Percentiles rank a stretch among this genome's conserved stretches.
These are phyloP conservation scores for Gryllus longicercus DNA, from an alignment of 2,888 invertebrate species.

Conservation along the genomic window DNA sequence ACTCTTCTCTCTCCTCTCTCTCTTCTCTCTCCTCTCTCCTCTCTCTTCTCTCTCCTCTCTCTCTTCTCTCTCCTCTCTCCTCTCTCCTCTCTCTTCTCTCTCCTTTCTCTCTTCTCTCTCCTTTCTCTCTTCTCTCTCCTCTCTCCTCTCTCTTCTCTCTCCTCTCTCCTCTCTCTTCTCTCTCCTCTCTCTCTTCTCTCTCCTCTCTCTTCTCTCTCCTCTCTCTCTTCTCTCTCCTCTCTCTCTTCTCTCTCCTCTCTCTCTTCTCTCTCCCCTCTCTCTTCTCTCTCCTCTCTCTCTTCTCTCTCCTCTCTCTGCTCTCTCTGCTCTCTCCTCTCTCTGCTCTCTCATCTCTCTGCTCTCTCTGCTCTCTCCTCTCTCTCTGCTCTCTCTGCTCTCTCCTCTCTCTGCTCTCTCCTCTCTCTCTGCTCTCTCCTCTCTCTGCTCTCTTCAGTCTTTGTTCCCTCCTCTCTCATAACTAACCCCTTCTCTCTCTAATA, in stretches of 20 bases:
- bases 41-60: background rate
- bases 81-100: background rate
- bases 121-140: background rate
- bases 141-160: background rate
- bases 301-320: too few relatives aligned
- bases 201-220: too few relatives aligned
- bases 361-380: background rate
- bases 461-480: background rate
- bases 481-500: background rate
- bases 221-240: background rate
- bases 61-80: background rate
- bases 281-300: background rate
- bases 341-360: background rate
- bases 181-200: too few relatives aligned
- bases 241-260: background rate
- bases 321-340: too few relatives aligned
- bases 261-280: too few relatives aligned
- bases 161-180: background rate
- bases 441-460: background rate
- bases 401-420: background rate
- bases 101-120: background rate
- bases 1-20: background rate
- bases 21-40: background rate
- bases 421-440: background rate
- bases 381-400: too few relatives aligned